These are phyloP conservation scores for Phataginus tetradactyla DNA, from an alignment of 2,797 vertebrate genomes.

Conservation along the genomic window DNA sequence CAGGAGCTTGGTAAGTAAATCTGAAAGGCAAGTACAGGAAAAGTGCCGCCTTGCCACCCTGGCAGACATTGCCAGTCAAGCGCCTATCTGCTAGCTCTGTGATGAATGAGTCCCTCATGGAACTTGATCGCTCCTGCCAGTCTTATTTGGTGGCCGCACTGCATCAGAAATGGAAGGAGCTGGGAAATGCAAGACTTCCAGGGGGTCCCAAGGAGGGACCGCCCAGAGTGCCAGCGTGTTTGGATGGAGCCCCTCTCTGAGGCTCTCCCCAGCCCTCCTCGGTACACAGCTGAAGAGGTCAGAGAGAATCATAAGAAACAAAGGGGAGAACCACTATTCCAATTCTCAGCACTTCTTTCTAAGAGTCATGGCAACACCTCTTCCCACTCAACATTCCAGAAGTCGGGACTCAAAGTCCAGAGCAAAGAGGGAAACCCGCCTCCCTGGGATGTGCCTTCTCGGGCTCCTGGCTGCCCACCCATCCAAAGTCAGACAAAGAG, in stretches of 20 bases:
- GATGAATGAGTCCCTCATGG: not conserved
- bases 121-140: not conserved
- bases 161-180: not conserved
- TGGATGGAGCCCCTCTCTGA: not conserved
- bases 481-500: conserved; percentile 83
- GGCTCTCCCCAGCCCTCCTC: not conserved
- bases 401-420: conserved; percentile 36
- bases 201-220: not conserved
- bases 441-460: conserved; percentile 25
- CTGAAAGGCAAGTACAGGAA: not conserved
- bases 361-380: conserved; percentile 60
- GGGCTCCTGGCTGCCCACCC: conserved; percentile 56
- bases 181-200: not conserved
- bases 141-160: not conserved
- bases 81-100: not conserved
- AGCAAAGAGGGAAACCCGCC: conserved; percentile 63
- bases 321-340: not conserved
- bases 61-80: conserved; percentile 45
- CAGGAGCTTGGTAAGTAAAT: not conserved
- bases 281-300: not conserved
- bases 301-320: not conserved
- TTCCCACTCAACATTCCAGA: conserved; percentile 27
- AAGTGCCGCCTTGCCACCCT: not conserved
- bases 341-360: conserved; percentile 54
- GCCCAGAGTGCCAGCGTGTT: not conserved